These are phyloP conservation scores for Laspeyria flexula DNA, from an alignment of 2,888 invertebrate genomes.

Conservation along the genomic window DNA sequence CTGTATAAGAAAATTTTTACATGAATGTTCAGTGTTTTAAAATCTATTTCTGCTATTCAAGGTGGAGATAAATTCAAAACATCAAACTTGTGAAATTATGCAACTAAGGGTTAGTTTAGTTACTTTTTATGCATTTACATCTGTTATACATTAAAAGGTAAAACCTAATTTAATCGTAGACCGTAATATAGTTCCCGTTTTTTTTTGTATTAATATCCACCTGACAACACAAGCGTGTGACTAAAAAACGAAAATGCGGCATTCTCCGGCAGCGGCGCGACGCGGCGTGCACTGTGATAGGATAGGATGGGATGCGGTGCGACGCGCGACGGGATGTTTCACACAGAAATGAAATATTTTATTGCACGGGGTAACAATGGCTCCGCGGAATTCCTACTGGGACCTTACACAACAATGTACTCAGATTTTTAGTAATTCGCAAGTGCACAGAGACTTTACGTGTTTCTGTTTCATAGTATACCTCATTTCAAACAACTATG, in stretches of 20 bases:
- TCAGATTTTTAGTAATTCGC: conserved; percentile 75
- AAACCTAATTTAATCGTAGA: conserved; percentile 3
- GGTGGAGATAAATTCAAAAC: no score
- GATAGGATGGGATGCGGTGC: conserved; percentile 7
- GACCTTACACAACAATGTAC: conserved; percentile 74
- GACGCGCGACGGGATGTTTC: conserved; percentile 55
- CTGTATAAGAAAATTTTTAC: no score
- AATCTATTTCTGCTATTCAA: no score
- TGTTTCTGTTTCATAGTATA: conserved; percentile 52
- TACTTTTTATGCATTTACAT: no score
- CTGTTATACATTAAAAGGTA: no score
- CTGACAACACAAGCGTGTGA: conserved; percentile 35
- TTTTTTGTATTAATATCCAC: conserved; percentile 14
- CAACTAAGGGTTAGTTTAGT: no score
- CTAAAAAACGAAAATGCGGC: conserved; percentile 26
- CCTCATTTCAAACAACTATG: conserved; percentile 2
- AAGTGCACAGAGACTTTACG: conserved; percentile 58
- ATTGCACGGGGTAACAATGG: conserved; percentile 70
- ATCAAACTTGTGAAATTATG: no score
- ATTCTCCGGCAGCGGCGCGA: conserved; percentile 16
- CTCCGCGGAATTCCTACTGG: conserved; percentile 57
- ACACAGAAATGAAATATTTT: conserved; percentile 81
- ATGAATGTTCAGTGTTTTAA: no score
- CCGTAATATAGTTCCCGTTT: conserved; percentile 10
- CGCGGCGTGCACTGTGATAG: conserved; percentile 8